Base-by-base conservation (phyloP, 2,113 vertebrate genomes). In the Columba livia region DNA sequence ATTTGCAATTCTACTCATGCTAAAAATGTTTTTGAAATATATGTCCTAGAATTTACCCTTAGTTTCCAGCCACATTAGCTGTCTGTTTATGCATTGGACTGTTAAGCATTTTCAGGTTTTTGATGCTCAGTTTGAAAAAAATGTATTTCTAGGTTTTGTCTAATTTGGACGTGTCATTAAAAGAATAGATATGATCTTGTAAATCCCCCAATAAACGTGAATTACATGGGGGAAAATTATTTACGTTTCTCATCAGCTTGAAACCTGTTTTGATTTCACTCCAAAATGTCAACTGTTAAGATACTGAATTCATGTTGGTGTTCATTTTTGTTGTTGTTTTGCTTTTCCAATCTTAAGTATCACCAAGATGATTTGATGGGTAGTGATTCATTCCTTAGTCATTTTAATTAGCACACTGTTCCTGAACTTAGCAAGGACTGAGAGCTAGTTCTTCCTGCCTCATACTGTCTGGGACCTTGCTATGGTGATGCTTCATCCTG, bases 371-470 rank as follows among this genome's bases (percentile, higher is more conserved):
- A 78, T 85, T 90, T 90, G 90, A 87, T 69, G 61, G 61, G 26
- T 40, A 73, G 14, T 86, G 73, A 64, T 78, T 84, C 15, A 79
- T 57, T 93, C 69, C 21, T 75, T 62, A 73, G 71, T 58, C 42
- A 90, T 66, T 94, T 89, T 87, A 89, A 96, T 94, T 95, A 88
- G 47, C 17, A 7, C 36, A 29, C 8, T 24, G n/a, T 50, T 94
- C 36, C 70, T 85, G 70, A 81, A 50, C 15, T 91, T 93, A 66
- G 54, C 20, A 21, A 51, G 42, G 34, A 74, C 36, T 92, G 84
- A 82, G 54, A 85, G 36, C 16, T 50, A 26, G 26, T 57, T 89
- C 28, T 67, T 84, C 65, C 65, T 40, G 44, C 54, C 61, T 47
- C 77, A n/a, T 79, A 16, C 25, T 48, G 26, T 70, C 36, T 54